Conservation (phyloP, 2,888 invertebrate species). For the Exocentrus adspersus region DNA sequence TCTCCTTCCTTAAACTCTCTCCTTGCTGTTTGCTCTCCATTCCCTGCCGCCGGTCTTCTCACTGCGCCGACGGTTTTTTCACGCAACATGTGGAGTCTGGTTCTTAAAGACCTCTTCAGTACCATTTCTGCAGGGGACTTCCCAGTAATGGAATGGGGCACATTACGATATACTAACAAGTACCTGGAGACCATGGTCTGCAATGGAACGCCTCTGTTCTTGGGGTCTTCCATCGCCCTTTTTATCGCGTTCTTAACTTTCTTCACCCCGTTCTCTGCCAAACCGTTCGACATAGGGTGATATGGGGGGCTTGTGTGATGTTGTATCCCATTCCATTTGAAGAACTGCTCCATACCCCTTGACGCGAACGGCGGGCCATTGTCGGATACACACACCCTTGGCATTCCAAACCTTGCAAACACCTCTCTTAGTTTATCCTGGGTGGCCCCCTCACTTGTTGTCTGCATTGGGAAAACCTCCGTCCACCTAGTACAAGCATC, state of each 20-base stretch:
- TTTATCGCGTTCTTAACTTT: neutral
- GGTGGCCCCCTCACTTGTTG: neutral
- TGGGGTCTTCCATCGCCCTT: neutral
- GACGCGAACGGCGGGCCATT: neutral
- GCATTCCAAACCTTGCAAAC: neutral
- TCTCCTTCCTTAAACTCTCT: neutral
- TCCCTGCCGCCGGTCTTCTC: neutral
- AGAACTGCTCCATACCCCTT: neutral
- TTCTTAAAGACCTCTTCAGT: neutral
- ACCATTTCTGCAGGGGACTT: neutral
- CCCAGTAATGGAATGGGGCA: neutral
- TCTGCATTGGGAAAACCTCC: neutral
- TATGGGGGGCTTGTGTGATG: neutral
- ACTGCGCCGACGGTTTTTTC: too few species aligned
- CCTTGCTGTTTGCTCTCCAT: neutral
- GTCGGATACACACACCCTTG: neutral
- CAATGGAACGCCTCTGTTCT: neutral
- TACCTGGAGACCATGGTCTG: neutral
- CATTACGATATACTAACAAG: neutral
- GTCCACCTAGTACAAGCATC: neutral
- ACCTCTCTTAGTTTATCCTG: neutral
- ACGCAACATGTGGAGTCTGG: neutral
- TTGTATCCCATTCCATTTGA: neutral
- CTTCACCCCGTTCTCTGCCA: neutral
- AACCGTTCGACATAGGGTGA: neutral